Evolutionary conservation across 2,113 vertebrate species (phyloP), one percentile per base, ranked within the genome.

Genomic region (Sceloporus undulatus): DNA sequence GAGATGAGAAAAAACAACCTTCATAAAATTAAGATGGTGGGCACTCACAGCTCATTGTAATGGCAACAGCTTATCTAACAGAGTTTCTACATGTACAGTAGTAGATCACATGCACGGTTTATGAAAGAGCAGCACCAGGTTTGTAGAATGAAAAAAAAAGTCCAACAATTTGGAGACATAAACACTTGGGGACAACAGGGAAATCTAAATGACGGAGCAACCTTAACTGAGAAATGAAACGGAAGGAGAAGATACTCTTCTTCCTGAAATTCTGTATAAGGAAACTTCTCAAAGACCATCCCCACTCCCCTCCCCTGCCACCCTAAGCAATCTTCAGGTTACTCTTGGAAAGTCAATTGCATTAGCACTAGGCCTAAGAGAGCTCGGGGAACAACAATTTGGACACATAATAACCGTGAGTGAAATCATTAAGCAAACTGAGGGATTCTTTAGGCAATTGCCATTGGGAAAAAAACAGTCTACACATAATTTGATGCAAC

Each of bases 391-490:
- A 94, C 92, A 92, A 93, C 93, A 93, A 95, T 94, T 95, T 93
- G 95, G 94, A 94, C 93, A 93, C 94, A 94, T 94, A 94, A 95
- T 94, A 94, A 92, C 94, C 94, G 88, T 95, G 94, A 95, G 75
- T 94, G 91, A 94, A 95, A 95, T 95, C 95, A 94, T 95, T 94
- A 94, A 95, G 94, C 95, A 95, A 95, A 95, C 93, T 93, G 92
- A 95, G 92, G 93, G 94, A 95, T 95, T 95, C 94, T 96, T 95
- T 95, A 95, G 90, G 94, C 94, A 94, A 94, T 94, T 95, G 95
- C 93, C 93, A 94, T 94, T 95, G 95, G 94, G n/a, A 16, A 40
- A 52, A 52, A 92, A 94, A 92, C 94, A 93, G 93, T 93, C 92
- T 92, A 94, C 91, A 94, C 92, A 94, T 94, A 95, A 96, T 95